Conservation (phyloP, 2,888 invertebrate species). For the Eupithecia centaureata region DNA sequence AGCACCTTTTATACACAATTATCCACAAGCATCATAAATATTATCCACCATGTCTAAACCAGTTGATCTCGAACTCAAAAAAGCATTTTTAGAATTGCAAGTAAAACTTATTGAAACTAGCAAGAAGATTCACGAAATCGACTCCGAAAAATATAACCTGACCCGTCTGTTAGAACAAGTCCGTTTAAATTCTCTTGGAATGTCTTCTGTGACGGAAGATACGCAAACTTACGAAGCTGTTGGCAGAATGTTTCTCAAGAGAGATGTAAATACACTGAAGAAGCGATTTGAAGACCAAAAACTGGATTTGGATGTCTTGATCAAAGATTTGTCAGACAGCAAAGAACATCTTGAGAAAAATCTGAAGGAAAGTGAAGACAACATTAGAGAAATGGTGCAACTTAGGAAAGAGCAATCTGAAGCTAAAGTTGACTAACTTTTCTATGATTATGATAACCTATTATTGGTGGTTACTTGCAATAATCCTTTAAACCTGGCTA, state of each 20-base stretch:
- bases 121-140: conserved; percentile 91
- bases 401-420: conserved; percentile 40
- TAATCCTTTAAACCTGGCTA: not conserved
- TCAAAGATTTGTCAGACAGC: conserved; percentile 88
- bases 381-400: conserved; percentile 44
- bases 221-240: conserved; percentile 91
- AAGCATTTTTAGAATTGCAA: conserved; percentile 92
- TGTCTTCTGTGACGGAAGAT: conserved; percentile 83
- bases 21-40: not conserved
- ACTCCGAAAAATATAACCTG: conserved; percentile 89
- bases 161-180: conserved; percentile 88
- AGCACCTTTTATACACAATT: not conserved
- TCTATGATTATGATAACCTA: not conserved
- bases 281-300: conserved; percentile 85
- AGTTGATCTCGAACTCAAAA: conserved; percentile 84
- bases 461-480: not conserved
- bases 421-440: conserved; percentile 24
- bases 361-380: conserved; percentile 85
- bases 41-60: conserved; percentile 70
- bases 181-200: conserved; percentile 87
- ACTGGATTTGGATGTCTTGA: conserved; percentile 84
- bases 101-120: conserved; percentile 91
- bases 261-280: conserved; percentile 86
- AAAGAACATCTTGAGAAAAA: conserved; percentile 92
- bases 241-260: conserved; percentile 92